Conservation (phyloP, 2,888 invertebrate species). For the Caenorhabditis sulstoni region DNA sequence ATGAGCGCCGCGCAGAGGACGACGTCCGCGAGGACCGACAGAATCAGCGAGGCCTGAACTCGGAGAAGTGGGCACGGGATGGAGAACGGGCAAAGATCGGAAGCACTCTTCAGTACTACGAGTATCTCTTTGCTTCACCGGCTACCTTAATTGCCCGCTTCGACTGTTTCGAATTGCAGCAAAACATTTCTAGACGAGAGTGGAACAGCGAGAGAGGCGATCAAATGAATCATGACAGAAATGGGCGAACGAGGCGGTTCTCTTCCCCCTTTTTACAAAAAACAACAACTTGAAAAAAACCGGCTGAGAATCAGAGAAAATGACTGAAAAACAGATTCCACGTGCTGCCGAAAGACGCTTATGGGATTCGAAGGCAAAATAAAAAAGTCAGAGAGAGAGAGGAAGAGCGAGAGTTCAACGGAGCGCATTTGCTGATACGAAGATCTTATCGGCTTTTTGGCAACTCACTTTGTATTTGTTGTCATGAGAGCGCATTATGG, state of each 20-base stretch:
- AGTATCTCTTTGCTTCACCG: no score
- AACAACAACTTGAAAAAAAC: constrained; percentile 3
- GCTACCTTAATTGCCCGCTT: constrained; percentile 32
- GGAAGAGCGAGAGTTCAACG: no score
- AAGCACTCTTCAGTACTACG: no score
- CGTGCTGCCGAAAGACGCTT: no score
- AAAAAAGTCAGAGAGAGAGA: not conserved
- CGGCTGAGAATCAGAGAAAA: not conserved
- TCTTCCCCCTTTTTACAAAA: not conserved
- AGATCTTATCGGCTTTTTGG: no score
- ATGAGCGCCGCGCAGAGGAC: constrained; percentile 52
- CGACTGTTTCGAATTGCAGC: constrained; percentile 19
- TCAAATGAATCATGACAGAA: constrained; percentile 8
- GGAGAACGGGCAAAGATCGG: not conserved
- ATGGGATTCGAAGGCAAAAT: no score
- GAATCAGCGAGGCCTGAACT: constrained; percentile 39
- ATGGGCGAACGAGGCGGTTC: not conserved
- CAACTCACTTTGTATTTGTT: constrained; percentile 13
- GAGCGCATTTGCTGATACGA: not conserved
- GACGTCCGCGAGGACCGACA: constrained; percentile 45
- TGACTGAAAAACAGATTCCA: no score
- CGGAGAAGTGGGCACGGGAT: not conserved
- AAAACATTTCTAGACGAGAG: constrained; percentile 13
- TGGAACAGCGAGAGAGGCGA: not conserved
- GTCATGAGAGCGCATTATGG: constrained; percentile 18